Percentiles rank a stretch among this genome's conserved stretches.
phyloP scores from a whole-genome alignment of 2,113 vertebrate species.

The Emydura subglobosa region DNA sequence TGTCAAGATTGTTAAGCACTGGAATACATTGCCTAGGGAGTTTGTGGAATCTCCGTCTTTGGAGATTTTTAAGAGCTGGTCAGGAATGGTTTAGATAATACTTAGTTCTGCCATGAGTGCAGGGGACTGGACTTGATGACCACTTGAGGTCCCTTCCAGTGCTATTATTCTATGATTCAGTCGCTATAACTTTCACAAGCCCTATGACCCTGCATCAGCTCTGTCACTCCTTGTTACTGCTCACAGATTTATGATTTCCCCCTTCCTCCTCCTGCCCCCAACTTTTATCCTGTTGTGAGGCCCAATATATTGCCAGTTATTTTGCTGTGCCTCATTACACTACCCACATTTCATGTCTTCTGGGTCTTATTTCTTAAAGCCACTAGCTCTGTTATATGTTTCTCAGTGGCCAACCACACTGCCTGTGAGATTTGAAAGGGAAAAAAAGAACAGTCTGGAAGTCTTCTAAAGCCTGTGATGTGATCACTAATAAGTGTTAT shows the following conservation, averaged over 20 bases:
- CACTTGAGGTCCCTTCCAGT: no score
- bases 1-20: no score
- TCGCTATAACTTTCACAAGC: not conserved
- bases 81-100: no score
- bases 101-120: no score
- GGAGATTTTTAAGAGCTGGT: no score
- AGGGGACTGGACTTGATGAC: no score
- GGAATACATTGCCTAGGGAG: no score
- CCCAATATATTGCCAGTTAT: not conserved
- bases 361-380: not conserved
- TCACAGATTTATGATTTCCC: not conserved
- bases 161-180: not conserved
- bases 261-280: not conserved
- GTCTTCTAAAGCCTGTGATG: not conserved
- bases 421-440: not conserved
- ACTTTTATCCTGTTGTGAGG: not conserved
- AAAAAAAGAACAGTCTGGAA: not conserved
- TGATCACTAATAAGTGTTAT: not conserved
- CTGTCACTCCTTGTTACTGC: not conserved
- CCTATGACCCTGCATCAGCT: accelerated
- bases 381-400: not conserved
- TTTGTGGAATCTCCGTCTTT: no score
- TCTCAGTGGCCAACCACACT: not conserved
- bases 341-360: accelerated
- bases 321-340: not conserved